These are phyloP conservation scores for Dynastes grantii DNA, from an alignment of 2,888 invertebrate genomes.

Conservation along the genomic window DNA sequence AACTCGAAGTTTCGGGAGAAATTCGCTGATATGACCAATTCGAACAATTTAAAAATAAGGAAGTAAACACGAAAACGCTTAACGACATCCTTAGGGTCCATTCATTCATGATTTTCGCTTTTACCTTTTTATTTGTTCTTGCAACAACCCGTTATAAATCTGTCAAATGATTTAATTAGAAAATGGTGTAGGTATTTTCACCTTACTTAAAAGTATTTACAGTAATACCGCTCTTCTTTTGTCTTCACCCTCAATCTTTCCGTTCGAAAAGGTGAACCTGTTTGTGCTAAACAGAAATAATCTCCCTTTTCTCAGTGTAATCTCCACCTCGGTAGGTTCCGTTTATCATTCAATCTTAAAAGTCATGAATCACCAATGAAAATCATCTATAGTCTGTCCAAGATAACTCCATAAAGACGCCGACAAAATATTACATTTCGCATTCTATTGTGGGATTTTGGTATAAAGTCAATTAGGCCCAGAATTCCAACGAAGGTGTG, in stretches of 20 bases:
- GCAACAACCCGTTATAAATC: not conserved
- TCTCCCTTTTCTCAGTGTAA: conserved; percentile 59
- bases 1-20: not conserved
- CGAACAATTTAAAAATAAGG: not conserved
- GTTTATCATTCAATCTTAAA: conserved; percentile 61
- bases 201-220: not conserved
- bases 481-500: conserved; percentile 65
- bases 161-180: conserved; percentile 9
- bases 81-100: not conserved
- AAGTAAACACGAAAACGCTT: not conserved
- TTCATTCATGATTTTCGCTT: not conserved
- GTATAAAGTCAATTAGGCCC: conserved; percentile 62
- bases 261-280: conserved; percentile 54
- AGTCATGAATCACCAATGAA: conserved; percentile 62
- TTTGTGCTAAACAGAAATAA: conserved; percentile 61
- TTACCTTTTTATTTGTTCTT: not conserved
- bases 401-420: conserved; percentile 58
- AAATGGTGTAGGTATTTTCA: not conserved
- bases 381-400: conserved; percentile 60
- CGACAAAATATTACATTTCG: conserved; percentile 60
- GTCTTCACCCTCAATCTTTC: conserved; percentile 16
- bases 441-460: conserved; percentile 59
- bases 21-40: not conserved
- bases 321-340: conserved; percentile 56
- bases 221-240: conserved; percentile 21